These are phyloP conservation scores for Osmerus eperlanus DNA, from an alignment of 2,113 vertebrate genomes.

Conservation along the genomic window DNA sequence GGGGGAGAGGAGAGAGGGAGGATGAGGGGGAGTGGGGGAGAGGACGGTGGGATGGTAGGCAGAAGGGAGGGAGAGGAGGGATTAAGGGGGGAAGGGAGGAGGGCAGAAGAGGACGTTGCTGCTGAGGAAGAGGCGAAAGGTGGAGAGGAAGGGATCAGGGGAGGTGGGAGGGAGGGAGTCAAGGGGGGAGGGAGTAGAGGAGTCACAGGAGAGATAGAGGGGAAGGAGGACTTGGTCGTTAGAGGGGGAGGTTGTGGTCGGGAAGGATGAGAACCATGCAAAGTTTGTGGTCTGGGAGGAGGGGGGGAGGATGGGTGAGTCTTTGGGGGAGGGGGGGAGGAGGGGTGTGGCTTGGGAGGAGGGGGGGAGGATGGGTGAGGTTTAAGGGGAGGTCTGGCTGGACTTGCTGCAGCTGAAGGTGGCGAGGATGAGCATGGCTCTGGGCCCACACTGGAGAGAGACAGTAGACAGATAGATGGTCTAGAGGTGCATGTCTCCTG, in stretches of 20 bases:
- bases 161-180: neutral
- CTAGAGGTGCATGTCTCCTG: no score
- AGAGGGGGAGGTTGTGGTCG: slow-evolving; percentile 22
- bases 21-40: neutral
- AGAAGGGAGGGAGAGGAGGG: neutral
- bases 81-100: slow-evolving; percentile 6
- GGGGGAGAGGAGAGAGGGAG: neutral
- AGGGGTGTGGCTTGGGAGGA: slow-evolving; percentile 12
- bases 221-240: neutral
- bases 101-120: neutral
- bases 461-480: no score
- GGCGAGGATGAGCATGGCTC: neutral
- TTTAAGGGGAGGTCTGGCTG: slow-evolving; percentile 45
- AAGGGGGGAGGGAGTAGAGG: neutral
- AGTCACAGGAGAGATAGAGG: neutral
- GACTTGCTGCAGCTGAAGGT: slow-evolving; percentile 21
- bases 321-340: slow-evolving; percentile 26
- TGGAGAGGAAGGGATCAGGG: neutral
- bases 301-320: slow-evolving; percentile 4
- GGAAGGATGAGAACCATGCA: slow-evolving; percentile 17
- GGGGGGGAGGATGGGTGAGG: slow-evolving; percentile 31
- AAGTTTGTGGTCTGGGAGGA: neutral
- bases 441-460: no score
- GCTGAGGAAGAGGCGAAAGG: slow-evolving; percentile 5
- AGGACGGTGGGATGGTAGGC: slow-evolving; percentile 4